Evolutionary conservation across 92 coral and sea anemone genomes (phyloP), one percentile per base, ranked within the genome.

Genomic region (Heliopora coerulea): DNA sequence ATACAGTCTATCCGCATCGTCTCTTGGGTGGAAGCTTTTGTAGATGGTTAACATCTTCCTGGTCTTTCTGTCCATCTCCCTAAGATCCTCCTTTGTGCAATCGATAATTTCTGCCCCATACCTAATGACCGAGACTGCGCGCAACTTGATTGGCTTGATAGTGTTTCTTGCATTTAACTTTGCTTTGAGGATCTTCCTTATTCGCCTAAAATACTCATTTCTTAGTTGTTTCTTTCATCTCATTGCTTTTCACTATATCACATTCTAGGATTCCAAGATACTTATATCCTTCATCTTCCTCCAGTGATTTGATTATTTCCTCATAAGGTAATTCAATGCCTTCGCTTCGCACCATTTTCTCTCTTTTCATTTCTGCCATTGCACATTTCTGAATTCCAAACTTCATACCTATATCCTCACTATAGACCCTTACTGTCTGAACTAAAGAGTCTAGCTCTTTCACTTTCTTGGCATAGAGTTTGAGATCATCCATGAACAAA

Each of bases 321-420:
- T 66, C 83, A 49, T 78, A 65, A 21, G 68, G 78, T 59, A 79
- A 29, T 49, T 66, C 67, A 68, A 68, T 68, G 52, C 69, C 74
- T 21, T 57, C 37, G 59, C 34, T 54, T 39, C 59, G 10, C 58
- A 54, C 79, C 62, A 67, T 52, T 44, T 58, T 49, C 59, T 60
- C 70, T 25, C 79, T 76, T 63, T 73, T 49, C 49, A 39, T 63
- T 49, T 27, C 24, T 10, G 65, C 49, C 57, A 66, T 68, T 49
- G 62, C 84, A 67, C 84, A 72, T 41, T 80, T 72, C 72, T 60
- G 63, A 41, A 72, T 56, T 31, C 79, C 84, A 61, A 60, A 37
- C 42, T 37, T 11, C 42, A 37, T 37, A 37, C 42, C 42, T 37
- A 37, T 37, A 37, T 37, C 42, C 59, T 50, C 79, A 59, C 84